Percentiles rank a stretch among this genome's conserved stretches.
Evolutionary conservation across 1,140 invertebrate genomes (phyloP).

Genomic region (Drosophila orosa): DNA sequence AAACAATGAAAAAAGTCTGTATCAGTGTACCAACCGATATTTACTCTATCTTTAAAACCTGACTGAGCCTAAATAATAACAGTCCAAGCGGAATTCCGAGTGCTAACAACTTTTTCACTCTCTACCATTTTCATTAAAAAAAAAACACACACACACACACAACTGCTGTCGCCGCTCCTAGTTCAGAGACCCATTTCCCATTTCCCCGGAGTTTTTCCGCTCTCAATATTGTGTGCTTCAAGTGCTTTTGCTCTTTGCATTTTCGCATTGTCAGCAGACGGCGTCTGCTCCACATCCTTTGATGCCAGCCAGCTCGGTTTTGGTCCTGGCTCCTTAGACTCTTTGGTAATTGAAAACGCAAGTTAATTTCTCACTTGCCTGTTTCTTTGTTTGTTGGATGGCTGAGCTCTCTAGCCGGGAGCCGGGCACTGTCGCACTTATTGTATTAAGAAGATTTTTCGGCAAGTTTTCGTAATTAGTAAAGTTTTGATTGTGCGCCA

Average conservation of each 20-base stretch:
- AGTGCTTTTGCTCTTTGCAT: slow-evolving; percentile 79
- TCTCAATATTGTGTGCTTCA: slow-evolving; percentile 59
- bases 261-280: slow-evolving; percentile 81
- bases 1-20: slow-evolving; percentile 4
- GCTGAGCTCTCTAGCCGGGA: slow-evolving; percentile 1
- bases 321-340: slow-evolving; percentile 23
- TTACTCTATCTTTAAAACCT: background rate
- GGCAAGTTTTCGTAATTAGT: slow-evolving; percentile 81
- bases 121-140: slow-evolving; percentile 34
- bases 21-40: background rate
- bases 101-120: slow-evolving; percentile 31
- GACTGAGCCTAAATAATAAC: slow-evolving; percentile 32
- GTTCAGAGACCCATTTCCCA: slow-evolving; percentile 18
- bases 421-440: slow-evolving; percentile 60
- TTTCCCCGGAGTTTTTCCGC: slow-evolving; percentile 13
- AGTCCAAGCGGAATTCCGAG: slow-evolving; percentile 19
- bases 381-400: slow-evolving; percentile 40
- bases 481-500: slow-evolving; percentile 77
- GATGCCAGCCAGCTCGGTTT: slow-evolving; percentile 55
- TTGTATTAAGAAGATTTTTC: slow-evolving; percentile 81
- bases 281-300: slow-evolving; percentile 68
- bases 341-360: slow-evolving; percentile 81
- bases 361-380: slow-evolving; percentile 77
- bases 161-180: slow-evolving; percentile 24
- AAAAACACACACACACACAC: background rate